Percentiles rank a stretch among this genome's conserved stretches.
Evolutionary conservation across 2,113 vertebrate species (phyloP).

Genomic region (Pontoporia blainvillei): DNA sequence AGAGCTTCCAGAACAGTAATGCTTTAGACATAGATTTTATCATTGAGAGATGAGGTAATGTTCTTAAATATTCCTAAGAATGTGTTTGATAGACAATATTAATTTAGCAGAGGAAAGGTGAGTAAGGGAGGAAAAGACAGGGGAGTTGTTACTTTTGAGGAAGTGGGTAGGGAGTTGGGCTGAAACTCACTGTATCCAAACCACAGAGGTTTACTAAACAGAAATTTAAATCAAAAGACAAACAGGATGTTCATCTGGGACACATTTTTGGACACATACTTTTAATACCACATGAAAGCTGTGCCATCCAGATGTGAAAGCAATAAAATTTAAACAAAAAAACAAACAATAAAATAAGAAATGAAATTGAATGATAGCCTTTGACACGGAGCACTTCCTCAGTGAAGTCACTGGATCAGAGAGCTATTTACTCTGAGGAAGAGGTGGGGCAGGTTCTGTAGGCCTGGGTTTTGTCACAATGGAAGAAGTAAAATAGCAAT

Average conservation of each 20-base stretch:
- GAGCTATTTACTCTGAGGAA: neutral
- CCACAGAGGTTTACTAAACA: slow-evolving; percentile 70
- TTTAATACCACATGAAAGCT: slow-evolving; percentile 69
- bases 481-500: neutral
- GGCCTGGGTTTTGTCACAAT: slow-evolving; percentile 39
- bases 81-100: neutral
- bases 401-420: neutral
- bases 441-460: neutral
- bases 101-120: neutral
- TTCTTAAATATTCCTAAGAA: neutral
- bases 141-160: slow-evolving; percentile 28
- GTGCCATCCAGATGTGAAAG: slow-evolving; percentile 59
- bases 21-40: neutral
- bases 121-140: neutral
- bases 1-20: neutral
- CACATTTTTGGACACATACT: slow-evolving; percentile 63
- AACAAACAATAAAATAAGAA: slow-evolving; percentile 52
- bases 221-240: slow-evolving; percentile 67
- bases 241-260: slow-evolving; percentile 65
- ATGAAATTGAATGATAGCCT: neutral
- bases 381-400: neutral
- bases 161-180: slow-evolving; percentile 44
- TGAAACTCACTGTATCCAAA: slow-evolving; percentile 47
- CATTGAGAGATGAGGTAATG: neutral
- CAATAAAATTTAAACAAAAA: slow-evolving; percentile 50